Base-by-base conservation (phyloP, 2,113 vertebrate species). In the Saguinus midas region DNA sequence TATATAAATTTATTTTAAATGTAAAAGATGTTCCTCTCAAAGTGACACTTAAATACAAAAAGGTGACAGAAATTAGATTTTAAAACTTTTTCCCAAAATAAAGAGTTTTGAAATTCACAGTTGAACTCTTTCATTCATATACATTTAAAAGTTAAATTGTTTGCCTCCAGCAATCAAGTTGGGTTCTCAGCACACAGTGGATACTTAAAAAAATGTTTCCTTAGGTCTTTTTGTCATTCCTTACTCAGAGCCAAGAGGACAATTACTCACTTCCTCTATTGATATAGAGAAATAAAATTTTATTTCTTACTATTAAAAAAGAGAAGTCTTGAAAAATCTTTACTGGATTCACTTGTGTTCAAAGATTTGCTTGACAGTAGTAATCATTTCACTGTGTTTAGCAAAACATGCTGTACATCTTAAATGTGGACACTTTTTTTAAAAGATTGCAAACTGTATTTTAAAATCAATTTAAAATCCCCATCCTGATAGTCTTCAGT, bases 201-300 rank as follows among this genome's bases (percentile, higher is more conserved):
- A 91, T 72, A 96, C 68, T 95, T 82, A 88, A 37, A 66, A 66
- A 70, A 79, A 37, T 80, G 43, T 78, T 96, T 95, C 76, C 90
- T 84, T 66, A 48, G 48, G 14, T 84, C 55, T 72, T 95, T 93
- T 75, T 90, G 52, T 68, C 52, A 61, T 88, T 94, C 83, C 96
- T 96, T 96, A 96, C 61, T 96, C 96, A 97, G 82, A 97, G 57
- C 66, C 83, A 92, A 90, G 13, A 80, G 89, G 86, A 91, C 43
- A 93, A 80, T 92, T 97, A 96, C 86, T 95, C 97, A 97, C 89
- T 98, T 97, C 97, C 96, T 93, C 86, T 95, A 89, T 1, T 86
- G 57, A 87, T 87, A 79, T 18, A 12, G 25, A 96, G 61, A 97
- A 97, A 87, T 84, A 78, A 97, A 97, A 96, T 83, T 93, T 83